Evolutionary conservation across 2,113 vertebrate genomes (phyloP).

Genomic region (Pithys albifrons): DNA sequence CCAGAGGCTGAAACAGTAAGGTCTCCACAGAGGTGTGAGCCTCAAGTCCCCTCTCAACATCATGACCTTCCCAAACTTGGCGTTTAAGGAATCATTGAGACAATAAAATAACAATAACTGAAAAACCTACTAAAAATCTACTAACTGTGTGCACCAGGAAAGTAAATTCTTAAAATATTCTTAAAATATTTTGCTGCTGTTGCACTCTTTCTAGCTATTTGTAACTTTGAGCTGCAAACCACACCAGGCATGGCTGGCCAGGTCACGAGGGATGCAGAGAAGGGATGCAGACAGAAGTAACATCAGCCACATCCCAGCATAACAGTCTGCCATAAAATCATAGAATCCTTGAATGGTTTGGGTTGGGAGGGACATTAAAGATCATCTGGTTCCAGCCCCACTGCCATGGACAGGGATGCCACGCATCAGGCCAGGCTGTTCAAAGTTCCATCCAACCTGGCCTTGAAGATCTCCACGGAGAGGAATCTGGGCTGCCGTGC

Average conservation of each 20-base stretch:
- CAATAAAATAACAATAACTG: neutral
- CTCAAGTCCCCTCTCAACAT: neutral
- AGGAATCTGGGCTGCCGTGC: neutral
- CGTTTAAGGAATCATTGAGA: neutral
- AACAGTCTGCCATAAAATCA: neutral
- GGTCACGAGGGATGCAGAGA: too few relatives aligned
- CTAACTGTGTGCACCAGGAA: neutral
- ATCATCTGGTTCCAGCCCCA: neutral
- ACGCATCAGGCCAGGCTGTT: neutral
- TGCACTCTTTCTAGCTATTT: neutral
- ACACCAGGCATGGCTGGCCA: neutral
- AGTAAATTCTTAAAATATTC: neutral
- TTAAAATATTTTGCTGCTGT: neutral
- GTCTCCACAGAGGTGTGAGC: neutral
- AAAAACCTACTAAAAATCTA: neutral
- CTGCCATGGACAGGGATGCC: neutral
- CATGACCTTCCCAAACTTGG: neutral
- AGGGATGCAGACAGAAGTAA: neutral
- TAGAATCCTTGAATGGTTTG: too few relatives aligned
- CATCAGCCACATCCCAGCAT: accelerated
- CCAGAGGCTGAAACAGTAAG: neutral
- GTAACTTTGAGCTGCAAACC: neutral
- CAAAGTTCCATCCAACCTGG: neutral
- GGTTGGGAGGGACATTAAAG: neutral
- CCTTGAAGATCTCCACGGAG: neutral